phyloP scores from a whole-genome alignment of 2,113 vertebrate species.

The Gymnogyps californianus region DNA sequence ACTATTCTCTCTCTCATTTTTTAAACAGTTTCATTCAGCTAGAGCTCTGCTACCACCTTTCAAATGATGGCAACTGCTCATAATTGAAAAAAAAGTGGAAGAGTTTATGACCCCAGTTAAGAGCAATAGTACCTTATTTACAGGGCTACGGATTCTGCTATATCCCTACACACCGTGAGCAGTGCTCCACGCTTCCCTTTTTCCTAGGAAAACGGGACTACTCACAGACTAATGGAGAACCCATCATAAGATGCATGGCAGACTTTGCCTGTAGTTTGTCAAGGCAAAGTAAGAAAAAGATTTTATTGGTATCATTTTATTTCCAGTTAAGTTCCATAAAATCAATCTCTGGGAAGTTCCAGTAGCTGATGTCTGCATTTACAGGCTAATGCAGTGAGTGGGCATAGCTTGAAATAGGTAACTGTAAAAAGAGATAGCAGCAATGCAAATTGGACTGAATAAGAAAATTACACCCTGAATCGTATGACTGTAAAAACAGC shows the following conservation, averaged over 20 bases:
- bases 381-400: background rate
- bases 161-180: background rate
- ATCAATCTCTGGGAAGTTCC: constrained; percentile 47
- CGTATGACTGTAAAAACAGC: constrained; percentile 24
- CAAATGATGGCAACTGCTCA: background rate
- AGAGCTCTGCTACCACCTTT: background rate
- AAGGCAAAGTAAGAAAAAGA: constrained; percentile 13
- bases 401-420: background rate
- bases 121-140: background rate
- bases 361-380: constrained; percentile 20
- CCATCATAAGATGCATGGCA: background rate
- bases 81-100: background rate
- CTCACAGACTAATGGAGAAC: background rate
- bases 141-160: background rate
- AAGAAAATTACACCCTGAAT: constrained; percentile 14
- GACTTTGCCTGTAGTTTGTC: constrained; percentile 7
- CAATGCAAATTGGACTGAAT: constrained; percentile 47
- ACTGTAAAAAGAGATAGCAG: constrained; percentile 17
- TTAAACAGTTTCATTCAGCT: background rate
- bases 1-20: background rate
- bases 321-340: constrained; percentile 56
- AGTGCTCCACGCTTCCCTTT: background rate
- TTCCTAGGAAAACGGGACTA: background rate
- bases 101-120: background rate
- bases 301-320: constrained; percentile 62